Percentiles rank a stretch among this genome's conserved stretches.
Conservation (phyloP, 2,797 vertebrate genomes). For the Notolabrus celidotus region DNA sequence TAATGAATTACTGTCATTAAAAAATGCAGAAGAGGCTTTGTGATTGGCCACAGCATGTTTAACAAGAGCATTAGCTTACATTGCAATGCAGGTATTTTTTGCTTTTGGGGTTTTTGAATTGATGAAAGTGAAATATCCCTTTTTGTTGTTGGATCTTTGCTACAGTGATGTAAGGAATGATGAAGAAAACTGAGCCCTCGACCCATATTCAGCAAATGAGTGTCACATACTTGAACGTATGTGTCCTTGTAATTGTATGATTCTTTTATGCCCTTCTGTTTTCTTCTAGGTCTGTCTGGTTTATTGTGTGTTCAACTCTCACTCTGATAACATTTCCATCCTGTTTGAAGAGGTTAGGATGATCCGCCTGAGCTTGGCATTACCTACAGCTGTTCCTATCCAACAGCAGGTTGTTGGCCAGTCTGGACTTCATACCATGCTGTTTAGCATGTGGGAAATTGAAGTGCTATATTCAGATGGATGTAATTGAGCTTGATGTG, state of each 20-base stretch:
- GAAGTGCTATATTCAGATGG: slow-evolving; percentile 46
- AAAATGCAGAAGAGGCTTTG: too few species aligned
- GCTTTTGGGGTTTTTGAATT: too few species aligned
- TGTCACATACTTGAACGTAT: slow-evolving; percentile 3
- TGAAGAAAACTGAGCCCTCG: too few species aligned
- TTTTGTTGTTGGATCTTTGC: too few species aligned
- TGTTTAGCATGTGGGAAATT: slow-evolving; percentile 36
- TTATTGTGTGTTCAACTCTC: slow-evolving; percentile 22
- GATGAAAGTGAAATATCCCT: too few species aligned
- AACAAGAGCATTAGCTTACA: too few species aligned
- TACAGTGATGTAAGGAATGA: too few species aligned
- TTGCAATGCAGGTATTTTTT: too few species aligned
- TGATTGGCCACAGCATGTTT: too few species aligned
- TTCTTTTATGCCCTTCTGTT: not conserved
- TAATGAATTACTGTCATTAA: too few species aligned
- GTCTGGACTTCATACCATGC: slow-evolving; percentile 31
- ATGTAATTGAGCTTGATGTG: slow-evolving; percentile 47
- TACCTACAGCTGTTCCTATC: not conserved
- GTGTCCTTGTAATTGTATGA: slow-evolving; percentile 29
- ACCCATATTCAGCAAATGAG: too few species aligned
- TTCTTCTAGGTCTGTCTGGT: not conserved
- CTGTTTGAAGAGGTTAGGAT: slow-evolving; percentile 32
- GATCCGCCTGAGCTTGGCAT: slow-evolving; percentile 30
- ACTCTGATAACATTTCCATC: slow-evolving; percentile 12
- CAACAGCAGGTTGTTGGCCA: slow-evolving; percentile 17